These are phyloP conservation scores for Pica pica DNA, from an alignment of 2,113 vertebrate genomes.

Conservation along the genomic window DNA sequence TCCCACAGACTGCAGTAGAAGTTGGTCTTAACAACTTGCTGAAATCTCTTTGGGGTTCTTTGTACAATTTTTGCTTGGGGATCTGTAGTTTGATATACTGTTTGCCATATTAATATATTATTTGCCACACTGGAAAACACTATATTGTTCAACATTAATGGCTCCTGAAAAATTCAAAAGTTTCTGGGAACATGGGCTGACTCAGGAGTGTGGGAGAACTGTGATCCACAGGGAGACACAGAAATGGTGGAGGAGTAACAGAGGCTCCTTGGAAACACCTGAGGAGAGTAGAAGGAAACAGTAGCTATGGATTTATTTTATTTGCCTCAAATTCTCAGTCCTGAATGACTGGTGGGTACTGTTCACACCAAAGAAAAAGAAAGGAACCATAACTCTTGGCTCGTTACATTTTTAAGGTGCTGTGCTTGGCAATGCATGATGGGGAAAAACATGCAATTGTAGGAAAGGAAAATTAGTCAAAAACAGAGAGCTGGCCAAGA, in stretches of 20 bases:
- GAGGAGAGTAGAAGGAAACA: neutral
- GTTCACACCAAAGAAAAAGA: neutral
- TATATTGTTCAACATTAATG: neutral
- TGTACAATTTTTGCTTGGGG: neutral
- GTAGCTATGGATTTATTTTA: neutral
- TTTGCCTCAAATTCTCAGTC: neutral
- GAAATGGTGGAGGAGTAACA: neutral
- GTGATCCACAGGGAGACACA: neutral
- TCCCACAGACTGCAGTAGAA: neutral
- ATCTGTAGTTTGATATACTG: neutral
- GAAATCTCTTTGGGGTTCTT: neutral
- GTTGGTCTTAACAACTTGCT: neutral
- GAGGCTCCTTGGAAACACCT: neutral
- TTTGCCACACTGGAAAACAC: neutral
- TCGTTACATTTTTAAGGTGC: conserved; percentile 10
- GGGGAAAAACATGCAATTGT: neutral
- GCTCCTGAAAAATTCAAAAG: neutral
- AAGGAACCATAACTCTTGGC: neutral
- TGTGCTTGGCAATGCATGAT: neutral
- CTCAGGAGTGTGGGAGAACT: neutral
- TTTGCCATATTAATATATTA: neutral
- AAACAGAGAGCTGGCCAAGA: conserved; percentile 11
- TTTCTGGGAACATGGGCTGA: neutral
- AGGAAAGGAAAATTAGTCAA: conserved; percentile 10
- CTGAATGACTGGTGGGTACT: neutral